Conservation (phyloP, 2,797 vertebrate species). For the Jordanella pulchra region DNA sequence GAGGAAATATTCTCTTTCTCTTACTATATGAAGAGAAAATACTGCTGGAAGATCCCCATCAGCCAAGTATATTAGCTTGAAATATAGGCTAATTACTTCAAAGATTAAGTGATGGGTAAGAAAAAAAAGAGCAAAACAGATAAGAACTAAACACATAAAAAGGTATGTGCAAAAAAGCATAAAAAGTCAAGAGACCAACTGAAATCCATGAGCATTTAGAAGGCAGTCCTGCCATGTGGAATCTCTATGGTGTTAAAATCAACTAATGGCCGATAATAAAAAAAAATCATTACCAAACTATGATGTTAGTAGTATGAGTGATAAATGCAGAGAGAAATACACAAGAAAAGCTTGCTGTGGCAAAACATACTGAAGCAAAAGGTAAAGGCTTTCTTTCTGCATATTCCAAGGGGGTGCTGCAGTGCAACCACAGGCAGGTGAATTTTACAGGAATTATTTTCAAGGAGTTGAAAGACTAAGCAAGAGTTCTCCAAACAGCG, state of each 20-base stretch:
- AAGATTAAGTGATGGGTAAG: not conserved
- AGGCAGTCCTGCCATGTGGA: not conserved
- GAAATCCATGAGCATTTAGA: not conserved
- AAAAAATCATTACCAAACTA: not conserved
- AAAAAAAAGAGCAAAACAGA: not conserved
- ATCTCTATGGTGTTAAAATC: not conserved
- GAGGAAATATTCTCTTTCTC: not conserved
- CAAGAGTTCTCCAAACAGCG: not conserved
- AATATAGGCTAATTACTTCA: not conserved
- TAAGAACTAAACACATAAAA: not conserved
- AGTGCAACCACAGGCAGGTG: too few species aligned
- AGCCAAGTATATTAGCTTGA: not conserved
- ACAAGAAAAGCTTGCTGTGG: not conserved
- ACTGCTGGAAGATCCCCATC: too few species aligned
- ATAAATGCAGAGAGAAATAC: not conserved
- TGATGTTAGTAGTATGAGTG: not conserved
- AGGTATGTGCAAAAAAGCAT: not conserved
- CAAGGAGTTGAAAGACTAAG: not conserved
- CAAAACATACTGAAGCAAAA: not conserved
- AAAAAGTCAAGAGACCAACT: not conserved
- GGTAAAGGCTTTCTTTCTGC: not conserved
- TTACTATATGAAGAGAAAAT: too few species aligned
- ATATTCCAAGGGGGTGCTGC: not conserved
- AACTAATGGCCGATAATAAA: not conserved
- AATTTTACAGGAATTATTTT: not conserved